Percentiles rank a stretch among this genome's conserved stretches.
phyloP scores from a whole-genome alignment of 1,140 invertebrate species.

The Samia ricini region DNA sequence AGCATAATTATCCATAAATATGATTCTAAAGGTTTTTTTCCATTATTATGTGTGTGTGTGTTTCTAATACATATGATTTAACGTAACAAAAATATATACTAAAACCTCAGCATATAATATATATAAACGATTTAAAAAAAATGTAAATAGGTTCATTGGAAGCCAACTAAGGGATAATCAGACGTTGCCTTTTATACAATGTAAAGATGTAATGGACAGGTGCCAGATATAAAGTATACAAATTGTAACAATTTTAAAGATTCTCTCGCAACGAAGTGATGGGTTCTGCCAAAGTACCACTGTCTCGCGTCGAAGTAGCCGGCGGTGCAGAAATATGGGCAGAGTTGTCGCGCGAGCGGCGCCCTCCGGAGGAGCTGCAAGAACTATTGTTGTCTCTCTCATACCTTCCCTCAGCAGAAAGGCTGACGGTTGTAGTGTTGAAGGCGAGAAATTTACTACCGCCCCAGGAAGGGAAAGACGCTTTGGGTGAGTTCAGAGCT shows the following conservation, averaged over 20 bases:
- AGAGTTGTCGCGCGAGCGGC: slow-evolving; percentile 85
- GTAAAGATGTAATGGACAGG: too few species aligned
- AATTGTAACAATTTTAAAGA: slow-evolving; percentile 37
- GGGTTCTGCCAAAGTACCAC: slow-evolving; percentile 84
- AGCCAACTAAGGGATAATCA: too few species aligned
- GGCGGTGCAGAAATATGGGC: slow-evolving; percentile 88
- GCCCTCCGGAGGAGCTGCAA: slow-evolving; percentile 87
- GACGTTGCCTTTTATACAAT: too few species aligned
- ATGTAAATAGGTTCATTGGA: too few species aligned
- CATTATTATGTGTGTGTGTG: too few species aligned
- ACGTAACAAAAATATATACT: too few species aligned
- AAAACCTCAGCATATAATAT: too few species aligned
- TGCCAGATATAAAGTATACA: too few species aligned
- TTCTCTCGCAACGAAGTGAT: slow-evolving; percentile 89
- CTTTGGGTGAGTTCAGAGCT: slow-evolving; percentile 70
- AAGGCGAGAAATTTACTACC: slow-evolving; percentile 90
- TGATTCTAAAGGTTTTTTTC: too few species aligned
- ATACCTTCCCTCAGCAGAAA: slow-evolving; percentile 91
- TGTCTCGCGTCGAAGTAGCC: slow-evolving; percentile 85
- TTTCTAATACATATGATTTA: too few species aligned
- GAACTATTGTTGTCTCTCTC: slow-evolving; percentile 90
- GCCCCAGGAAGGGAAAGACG: slow-evolving; percentile 81
- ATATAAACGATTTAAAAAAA: too few species aligned
- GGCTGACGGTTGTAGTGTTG: slow-evolving; percentile 89
- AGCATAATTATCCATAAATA: too few species aligned